These are phyloP conservation scores for Heliconius aoede DNA, from an alignment of 2,888 invertebrate species.

Conservation along the genomic window DNA sequence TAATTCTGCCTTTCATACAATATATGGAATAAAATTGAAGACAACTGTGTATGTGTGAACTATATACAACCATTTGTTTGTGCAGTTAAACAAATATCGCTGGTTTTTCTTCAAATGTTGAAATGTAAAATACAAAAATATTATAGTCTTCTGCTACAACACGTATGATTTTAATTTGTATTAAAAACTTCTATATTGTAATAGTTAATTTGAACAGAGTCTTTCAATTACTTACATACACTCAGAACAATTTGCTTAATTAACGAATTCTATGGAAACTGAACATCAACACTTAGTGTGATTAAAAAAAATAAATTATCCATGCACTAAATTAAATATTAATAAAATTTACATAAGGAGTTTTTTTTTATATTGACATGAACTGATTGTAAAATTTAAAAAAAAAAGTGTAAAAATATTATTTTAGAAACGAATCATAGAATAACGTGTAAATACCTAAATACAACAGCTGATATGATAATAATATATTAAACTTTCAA, in stretches of 20 bases:
- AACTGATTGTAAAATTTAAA: neutral
- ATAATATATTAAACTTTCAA: slow-evolving; percentile 54
- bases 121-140: no score
- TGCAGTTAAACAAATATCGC: no score
- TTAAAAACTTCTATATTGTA: neutral
- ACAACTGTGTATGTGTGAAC: neutral
- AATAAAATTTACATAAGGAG: neutral
- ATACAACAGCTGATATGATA: slow-evolving; percentile 59
- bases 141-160: no score
- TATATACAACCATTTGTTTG: no score
- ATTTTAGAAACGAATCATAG: neutral
- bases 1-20: neutral
- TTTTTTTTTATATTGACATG: neutral
- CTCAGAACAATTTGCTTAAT: slow-evolving; percentile 6
- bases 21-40: neutral
- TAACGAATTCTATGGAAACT: neutral
- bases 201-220: neutral
- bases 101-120: no score
- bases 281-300: neutral
- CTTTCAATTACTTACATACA: slow-evolving; percentile 3
- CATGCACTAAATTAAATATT: neutral
- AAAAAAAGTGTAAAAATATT: neutral
- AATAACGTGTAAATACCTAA: slow-evolving; percentile 47
- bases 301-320: neutral
- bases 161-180: neutral